Conservation (phyloP, 2,797 vertebrate genomes). For the Sphenodon punctatus region DNA sequence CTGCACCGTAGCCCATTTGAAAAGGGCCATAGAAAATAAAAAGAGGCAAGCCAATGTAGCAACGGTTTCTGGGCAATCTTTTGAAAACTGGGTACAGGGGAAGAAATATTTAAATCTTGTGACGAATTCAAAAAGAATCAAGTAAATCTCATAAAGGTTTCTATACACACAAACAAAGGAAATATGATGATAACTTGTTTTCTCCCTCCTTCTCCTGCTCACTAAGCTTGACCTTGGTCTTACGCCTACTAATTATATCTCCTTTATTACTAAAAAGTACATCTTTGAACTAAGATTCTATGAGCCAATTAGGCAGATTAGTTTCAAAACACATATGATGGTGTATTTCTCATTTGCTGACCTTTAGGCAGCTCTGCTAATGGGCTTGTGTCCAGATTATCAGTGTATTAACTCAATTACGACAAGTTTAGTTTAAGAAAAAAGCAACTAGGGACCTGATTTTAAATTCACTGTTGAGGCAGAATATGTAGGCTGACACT, state of each 20-base stretch:
- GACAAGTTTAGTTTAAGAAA: constrained; percentile 38
- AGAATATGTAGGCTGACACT: neutral
- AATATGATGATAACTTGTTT: neutral
- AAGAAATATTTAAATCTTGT: neutral
- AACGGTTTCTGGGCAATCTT: neutral
- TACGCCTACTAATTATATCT: neutral
- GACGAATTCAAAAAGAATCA: neutral
- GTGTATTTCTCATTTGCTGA: constrained; percentile 25
- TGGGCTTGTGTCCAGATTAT: constrained; percentile 38
- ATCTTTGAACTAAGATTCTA: constrained; percentile 34
- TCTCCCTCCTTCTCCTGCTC: neutral
- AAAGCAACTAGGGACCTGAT: constrained; percentile 15
- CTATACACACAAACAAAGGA: neutral
- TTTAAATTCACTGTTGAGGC: neutral
- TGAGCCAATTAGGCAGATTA: constrained; percentile 50
- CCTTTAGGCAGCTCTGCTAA: constrained; percentile 25
- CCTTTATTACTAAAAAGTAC: constrained; percentile 33
- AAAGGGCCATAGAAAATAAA: neutral
- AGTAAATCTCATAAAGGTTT: neutral
- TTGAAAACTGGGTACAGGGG: neutral
- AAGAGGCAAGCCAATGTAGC: neutral
- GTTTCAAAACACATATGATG: constrained; percentile 28
- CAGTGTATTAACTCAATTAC: constrained; percentile 13
- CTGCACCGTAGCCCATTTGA: no score
- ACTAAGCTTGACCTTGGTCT: constrained; percentile 3